Conservation (phyloP, 1,140 invertebrate genomes). For the Penaeus vannamei region DNA sequence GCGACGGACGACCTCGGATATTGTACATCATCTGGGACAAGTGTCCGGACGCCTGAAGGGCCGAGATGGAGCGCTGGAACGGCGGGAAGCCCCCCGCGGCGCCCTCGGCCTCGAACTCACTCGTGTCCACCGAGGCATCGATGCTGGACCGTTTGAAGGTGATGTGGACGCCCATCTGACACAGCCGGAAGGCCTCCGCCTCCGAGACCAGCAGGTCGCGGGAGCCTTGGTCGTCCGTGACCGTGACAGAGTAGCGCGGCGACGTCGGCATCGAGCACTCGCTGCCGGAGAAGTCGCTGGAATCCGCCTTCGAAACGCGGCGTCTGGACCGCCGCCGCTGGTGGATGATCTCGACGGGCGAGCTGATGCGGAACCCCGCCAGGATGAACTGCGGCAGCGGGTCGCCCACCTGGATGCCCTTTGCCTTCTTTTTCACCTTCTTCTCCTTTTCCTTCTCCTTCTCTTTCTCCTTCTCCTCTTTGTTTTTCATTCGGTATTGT, state of each 20-base stretch:
- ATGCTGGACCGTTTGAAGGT: conserved; percentile 55
- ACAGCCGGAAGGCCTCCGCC: conserved; percentile 58
- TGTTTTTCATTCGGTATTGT: conserved; percentile 34
- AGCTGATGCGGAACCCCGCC: conserved; percentile 63
- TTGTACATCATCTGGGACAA: conserved; percentile 53
- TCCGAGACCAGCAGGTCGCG: conserved; percentile 65
- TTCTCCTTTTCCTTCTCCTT: conserved; percentile 45
- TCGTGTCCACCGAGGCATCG: conserved; percentile 60
- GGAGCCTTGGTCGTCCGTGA: conserved; percentile 64
- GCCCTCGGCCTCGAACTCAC: conserved; percentile 46
- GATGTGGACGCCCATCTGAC: conserved; percentile 60
- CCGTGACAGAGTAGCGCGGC: conserved; percentile 67
- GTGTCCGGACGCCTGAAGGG: conserved; percentile 65
- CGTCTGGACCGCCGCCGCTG: conserved; percentile 48
- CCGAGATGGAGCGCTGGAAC: conserved; percentile 64
- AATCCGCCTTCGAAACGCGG: conserved; percentile 65
- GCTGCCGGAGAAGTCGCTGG: conserved; percentile 64
- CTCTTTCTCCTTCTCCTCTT: conserved; percentile 25
- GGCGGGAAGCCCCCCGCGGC: background rate
- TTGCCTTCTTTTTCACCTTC: conserved; percentile 63
- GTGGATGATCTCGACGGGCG: conserved; percentile 64
- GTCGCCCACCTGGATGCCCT: conserved; percentile 68
- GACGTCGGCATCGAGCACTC: conserved; percentile 66
- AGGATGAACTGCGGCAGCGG: conserved; percentile 68
- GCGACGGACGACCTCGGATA: conserved; percentile 24